phyloP scores from a whole-genome alignment of 1,140 invertebrate species.

The Eueides isabella region DNA sequence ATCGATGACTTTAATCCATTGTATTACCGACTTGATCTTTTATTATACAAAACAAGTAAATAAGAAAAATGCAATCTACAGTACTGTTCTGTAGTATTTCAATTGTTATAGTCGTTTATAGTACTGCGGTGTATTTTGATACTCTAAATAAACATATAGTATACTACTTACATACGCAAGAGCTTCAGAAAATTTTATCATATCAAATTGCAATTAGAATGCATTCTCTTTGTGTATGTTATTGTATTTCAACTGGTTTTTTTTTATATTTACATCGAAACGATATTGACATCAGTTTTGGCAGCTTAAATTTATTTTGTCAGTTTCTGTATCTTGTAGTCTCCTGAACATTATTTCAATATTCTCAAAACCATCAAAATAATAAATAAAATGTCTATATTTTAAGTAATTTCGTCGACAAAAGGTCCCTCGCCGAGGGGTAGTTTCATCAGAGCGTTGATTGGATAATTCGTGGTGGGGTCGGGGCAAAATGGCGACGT shows the following conservation, averaged over 20 bases:
- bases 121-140: no score
- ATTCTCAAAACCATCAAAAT: background rate
- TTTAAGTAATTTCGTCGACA: constrained; percentile 17
- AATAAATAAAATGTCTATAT: constrained; percentile 13
- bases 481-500: constrained; percentile 40
- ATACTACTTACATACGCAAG: background rate
- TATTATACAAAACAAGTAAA: background rate
- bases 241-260: no score
- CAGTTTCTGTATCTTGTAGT: no score
- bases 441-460: constrained; percentile 39
- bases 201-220: no score
- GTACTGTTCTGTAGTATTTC: no score
- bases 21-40: background rate
- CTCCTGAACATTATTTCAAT: background rate
- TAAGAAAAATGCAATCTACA: background rate
- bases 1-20: background rate
- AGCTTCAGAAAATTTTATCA: no score
- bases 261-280: no score
- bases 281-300: no score
- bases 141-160: no score
- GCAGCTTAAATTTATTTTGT: no score
- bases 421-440: constrained; percentile 22
- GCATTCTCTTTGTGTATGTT: no score
- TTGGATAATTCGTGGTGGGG: constrained; percentile 51
- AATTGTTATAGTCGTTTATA: no score